phyloP scores from a whole-genome alignment of 2,888 invertebrate genomes.

The Clostera curtula region DNA sequence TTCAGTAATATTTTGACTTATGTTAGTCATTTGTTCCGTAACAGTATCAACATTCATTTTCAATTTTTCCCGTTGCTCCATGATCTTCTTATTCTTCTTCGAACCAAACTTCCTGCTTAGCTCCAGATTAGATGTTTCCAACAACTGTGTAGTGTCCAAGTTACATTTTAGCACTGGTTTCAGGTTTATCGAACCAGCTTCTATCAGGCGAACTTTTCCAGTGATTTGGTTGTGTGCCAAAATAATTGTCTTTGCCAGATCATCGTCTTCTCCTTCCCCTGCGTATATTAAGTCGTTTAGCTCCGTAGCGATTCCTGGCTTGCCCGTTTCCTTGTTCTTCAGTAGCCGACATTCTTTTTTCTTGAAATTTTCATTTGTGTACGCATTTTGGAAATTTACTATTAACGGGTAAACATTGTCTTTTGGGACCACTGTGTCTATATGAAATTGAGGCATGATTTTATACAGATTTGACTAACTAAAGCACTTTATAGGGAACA shows the following conservation, averaged over 20 bases:
- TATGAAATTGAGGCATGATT: constrained; percentile 28
- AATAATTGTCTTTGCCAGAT: constrained; percentile 41
- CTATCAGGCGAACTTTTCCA: constrained; percentile 52
- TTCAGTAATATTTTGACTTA: constrained; percentile 49
- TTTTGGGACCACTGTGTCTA: constrained; percentile 45
- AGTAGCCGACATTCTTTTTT: constrained; percentile 31
- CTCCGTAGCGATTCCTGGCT: constrained; percentile 32
- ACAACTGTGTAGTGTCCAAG: constrained; percentile 19
- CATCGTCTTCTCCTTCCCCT: constrained; percentile 43
- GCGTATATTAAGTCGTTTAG: constrained; percentile 40
- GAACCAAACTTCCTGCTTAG: constrained; percentile 79
- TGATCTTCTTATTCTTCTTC: constrained; percentile 72
- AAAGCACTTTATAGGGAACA: too few relatives aligned
- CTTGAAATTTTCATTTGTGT: constrained; percentile 37
- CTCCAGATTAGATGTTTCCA: constrained; percentile 46
- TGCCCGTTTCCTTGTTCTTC: constrained; percentile 27
- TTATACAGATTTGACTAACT: too few relatives aligned
- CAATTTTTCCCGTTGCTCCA: constrained; percentile 76
- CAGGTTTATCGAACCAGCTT: constrained; percentile 37
- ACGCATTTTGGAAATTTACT: constrained; percentile 56
- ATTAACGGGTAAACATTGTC: constrained; percentile 32
- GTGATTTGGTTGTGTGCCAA: constrained; percentile 43
- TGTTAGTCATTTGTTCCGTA: constrained; percentile 72
- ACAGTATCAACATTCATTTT: constrained; percentile 74
- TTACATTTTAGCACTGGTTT: constrained; percentile 36